Conservation (phyloP, 2,113 vertebrate genomes). For the Oriolus oriolus region DNA sequence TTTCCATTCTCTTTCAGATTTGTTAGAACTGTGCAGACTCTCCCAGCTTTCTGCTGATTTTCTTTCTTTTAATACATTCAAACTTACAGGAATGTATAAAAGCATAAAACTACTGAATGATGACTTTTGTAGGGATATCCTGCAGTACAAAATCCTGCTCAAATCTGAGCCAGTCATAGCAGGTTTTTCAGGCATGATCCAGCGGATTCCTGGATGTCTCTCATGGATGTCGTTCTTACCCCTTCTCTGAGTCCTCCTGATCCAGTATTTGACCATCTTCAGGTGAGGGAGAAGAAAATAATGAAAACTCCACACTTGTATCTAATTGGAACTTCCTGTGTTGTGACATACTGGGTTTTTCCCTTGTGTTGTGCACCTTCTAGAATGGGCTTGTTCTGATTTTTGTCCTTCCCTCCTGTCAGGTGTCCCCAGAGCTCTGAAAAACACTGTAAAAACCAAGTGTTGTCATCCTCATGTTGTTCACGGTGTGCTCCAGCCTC, state of each 20-base stretch:
- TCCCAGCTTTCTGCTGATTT: background rate
- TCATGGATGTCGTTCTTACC: background rate
- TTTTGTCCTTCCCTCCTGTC: background rate
- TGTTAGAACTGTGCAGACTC: background rate
- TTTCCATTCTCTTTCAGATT: background rate
- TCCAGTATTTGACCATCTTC: background rate
- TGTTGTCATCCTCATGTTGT: accelerated
- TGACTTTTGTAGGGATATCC: accelerated
- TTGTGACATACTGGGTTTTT: background rate
- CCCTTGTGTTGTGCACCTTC: background rate
- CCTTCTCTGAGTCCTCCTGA: background rate
- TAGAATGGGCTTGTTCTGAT: accelerated
- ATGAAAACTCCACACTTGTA: accelerated
- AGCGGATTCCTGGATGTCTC: background rate
- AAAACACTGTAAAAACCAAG: accelerated
- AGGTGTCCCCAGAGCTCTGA: background rate
- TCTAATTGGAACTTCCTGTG: background rate
- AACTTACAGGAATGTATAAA: background rate
- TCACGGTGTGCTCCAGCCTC: background rate
- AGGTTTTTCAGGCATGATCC: background rate
- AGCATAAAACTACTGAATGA: background rate
- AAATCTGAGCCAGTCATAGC: background rate
- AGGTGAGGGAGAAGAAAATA: background rate
- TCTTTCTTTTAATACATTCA: background rate
- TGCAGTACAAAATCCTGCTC: background rate